Percentiles rank a stretch among this genome's conserved stretches.
Evolutionary conservation across 2,797 vertebrate species (phyloP).

Genomic region (Smutsia temminckii): DNA sequence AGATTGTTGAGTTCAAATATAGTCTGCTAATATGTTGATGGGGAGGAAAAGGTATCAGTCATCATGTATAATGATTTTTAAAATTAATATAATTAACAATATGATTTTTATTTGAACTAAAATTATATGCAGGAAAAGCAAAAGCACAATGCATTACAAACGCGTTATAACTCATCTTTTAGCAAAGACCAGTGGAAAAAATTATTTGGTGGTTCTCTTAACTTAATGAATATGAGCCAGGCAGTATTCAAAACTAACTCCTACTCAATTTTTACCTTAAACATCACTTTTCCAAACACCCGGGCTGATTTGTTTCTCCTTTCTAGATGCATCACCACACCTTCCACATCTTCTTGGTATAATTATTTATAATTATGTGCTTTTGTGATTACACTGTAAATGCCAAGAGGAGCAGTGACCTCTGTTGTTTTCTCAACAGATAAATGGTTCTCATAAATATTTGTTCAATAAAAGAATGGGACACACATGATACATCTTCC

Average conservation of each 20-base stretch:
- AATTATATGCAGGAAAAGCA: not conserved
- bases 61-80: not conserved
- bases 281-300: not conserved
- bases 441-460: slow-evolving; percentile 24
- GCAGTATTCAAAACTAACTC: not conserved
- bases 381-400: not conserved
- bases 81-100: not conserved
- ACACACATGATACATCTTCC: not conserved
- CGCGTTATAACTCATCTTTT: not conserved
- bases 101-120: slow-evolving; percentile 3
- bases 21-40: not conserved
- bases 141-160: not conserved
- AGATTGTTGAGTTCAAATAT: not conserved
- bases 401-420: not conserved
- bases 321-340: not conserved
- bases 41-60: not conserved
- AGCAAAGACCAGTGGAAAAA: not conserved
- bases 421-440: not conserved
- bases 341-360: not conserved
- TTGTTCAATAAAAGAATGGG: slow-evolving; percentile 16
- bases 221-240: not conserved
- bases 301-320: not conserved
- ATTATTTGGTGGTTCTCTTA: not conserved
- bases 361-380: not conserved
- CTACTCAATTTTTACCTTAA: not conserved